Conservation (phyloP, 2,797 vertebrate genomes). For the Chaunax sp. region DNA sequence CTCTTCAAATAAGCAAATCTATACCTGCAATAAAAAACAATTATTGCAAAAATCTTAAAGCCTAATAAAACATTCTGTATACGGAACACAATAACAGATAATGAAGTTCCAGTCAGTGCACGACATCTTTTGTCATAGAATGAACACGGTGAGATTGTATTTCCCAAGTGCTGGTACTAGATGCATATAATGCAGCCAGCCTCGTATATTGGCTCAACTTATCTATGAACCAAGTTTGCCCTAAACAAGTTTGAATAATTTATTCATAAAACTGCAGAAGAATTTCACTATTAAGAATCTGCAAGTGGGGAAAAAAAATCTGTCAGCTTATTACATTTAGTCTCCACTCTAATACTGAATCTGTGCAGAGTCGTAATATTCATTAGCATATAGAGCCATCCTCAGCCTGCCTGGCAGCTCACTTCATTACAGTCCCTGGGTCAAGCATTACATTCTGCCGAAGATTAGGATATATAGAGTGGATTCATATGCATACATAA, state of each 20-base stretch:
- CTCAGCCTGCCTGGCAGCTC: slow-evolving; percentile 26
- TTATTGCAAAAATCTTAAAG: slow-evolving; percentile 38
- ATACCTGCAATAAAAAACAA: slow-evolving; percentile 51
- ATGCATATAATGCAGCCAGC: slow-evolving; percentile 42
- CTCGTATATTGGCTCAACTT: slow-evolving; percentile 47
- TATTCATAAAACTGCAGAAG: slow-evolving; percentile 50
- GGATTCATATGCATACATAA: slow-evolving; percentile 24
- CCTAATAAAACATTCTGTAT: slow-evolving; percentile 62
- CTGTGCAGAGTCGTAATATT: slow-evolving; percentile 31
- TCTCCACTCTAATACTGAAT: slow-evolving; percentile 37
- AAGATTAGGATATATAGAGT: slow-evolving; percentile 19
- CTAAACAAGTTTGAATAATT: slow-evolving; percentile 59
- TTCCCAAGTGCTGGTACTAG: slow-evolving; percentile 37
- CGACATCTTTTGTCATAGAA: slow-evolving; percentile 40
- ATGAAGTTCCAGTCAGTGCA: slow-evolving; percentile 42
- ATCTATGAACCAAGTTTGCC: slow-evolving; percentile 41
- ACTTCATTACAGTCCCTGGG: slow-evolving; percentile 43
- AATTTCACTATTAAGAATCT: slow-evolving; percentile 25
- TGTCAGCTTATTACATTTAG: slow-evolving; percentile 38
- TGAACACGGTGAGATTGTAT: slow-evolving; percentile 42
- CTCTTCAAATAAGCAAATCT: slow-evolving; percentile 50
- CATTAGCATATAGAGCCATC: slow-evolving; percentile 56
- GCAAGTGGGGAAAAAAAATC: slow-evolving; percentile 6
- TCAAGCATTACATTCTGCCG: slow-evolving; percentile 49
- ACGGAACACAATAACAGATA: slow-evolving; percentile 49